A percentile compares a stretch with the other conserved stretches of the same genome.
phyloP scores from a whole-genome alignment of 2,888 invertebrate genomes.

The Drosophila siamana region DNA sequence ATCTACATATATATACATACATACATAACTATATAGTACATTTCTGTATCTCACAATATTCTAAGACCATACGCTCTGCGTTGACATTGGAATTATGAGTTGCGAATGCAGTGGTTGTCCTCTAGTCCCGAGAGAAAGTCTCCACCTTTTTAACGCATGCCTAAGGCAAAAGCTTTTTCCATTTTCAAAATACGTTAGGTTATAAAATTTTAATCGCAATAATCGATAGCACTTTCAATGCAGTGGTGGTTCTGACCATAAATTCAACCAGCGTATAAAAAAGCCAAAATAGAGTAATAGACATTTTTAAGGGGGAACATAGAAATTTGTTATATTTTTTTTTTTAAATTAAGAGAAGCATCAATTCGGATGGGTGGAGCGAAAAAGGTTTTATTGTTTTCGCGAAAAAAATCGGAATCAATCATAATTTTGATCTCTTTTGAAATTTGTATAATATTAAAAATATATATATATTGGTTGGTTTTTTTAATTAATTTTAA shows the following conservation, averaged over 20 bases:
- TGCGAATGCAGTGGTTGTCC: background rate
- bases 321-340: no score
- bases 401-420: no score
- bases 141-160: constrained; percentile 48
- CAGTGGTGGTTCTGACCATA: background rate
- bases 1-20: constrained; percentile 15
- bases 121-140: constrained; percentile 31
- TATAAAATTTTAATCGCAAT: background rate
- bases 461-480: no score
- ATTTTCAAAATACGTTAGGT: constrained; percentile 7
- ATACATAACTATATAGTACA: constrained; percentile 29
- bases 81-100: constrained; percentile 16
- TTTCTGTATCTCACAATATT: constrained; percentile 55
- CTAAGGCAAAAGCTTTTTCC: constrained; percentile 21
- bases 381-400: no score
- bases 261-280: no score
- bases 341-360: no score
- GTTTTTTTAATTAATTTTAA: no score
- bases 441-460: no score
- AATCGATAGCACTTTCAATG: constrained; percentile 22
- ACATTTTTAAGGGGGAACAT: no score
- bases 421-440: no score
- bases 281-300: no score
- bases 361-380: no score
- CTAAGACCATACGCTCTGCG: constrained; percentile 25